Percentiles rank a stretch among this genome's conserved stretches.
These are phyloP conservation scores for Chaenogobius annularis DNA, from an alignment of 2,113 vertebrate genomes.

Conservation along the genomic window DNA sequence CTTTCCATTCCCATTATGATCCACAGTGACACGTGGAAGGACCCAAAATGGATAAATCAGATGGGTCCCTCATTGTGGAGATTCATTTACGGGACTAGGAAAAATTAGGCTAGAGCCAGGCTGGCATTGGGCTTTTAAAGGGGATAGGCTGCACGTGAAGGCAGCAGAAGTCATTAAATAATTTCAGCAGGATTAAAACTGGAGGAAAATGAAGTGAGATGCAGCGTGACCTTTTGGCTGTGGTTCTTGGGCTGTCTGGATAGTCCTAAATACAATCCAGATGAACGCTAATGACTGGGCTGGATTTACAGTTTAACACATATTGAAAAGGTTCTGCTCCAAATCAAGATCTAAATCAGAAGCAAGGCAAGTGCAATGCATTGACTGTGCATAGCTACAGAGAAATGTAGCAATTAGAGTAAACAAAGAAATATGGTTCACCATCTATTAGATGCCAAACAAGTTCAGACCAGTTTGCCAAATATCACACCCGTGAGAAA, in stretches of 20 bases:
- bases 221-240: constrained; percentile 10
- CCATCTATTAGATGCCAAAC: constrained; percentile 9
- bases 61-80: constrained; percentile 49
- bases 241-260: background rate
- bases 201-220: constrained; percentile 4
- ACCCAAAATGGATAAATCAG: constrained; percentile 73
- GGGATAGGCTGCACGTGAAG: constrained; percentile 19
- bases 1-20: constrained; percentile 72
- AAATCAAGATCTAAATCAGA: background rate
- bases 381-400: background rate
- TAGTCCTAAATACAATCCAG: constrained; percentile 1
- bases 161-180: constrained; percentile 41
- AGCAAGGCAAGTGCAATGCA: background rate
- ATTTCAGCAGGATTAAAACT: constrained; percentile 12
- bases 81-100: constrained; percentile 68
- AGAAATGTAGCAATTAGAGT: background rate
- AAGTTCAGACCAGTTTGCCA: constrained; percentile 6
- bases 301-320: background rate
- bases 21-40: constrained; percentile 62
- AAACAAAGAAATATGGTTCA: background rate
- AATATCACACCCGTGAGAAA: constrained; percentile 15
- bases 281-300: constrained; percentile 6
- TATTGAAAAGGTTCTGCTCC: background rate
- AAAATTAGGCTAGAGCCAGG: constrained; percentile 50
- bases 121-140: constrained; percentile 44